Evolutionary conservation across 1,140 invertebrate species (phyloP).

Genomic region (Macrotrachela quadricornifera): DNA sequence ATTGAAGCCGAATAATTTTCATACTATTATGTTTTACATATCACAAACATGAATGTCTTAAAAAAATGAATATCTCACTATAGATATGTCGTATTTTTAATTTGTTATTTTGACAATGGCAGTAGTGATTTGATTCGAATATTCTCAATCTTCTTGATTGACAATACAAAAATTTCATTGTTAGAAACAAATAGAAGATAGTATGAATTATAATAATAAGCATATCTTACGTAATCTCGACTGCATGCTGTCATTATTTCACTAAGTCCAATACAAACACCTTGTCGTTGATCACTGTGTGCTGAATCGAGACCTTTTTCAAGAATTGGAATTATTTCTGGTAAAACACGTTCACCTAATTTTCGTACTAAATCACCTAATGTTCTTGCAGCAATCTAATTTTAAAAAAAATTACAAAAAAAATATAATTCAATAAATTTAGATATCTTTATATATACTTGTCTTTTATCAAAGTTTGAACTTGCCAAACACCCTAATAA

Average conservation of each 20-base stretch:
- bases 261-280: constrained; percentile 86
- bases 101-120: too few species aligned
- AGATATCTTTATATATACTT: constrained; percentile 30
- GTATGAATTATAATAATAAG: too few species aligned
- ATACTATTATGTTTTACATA: too few species aligned
- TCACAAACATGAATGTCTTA: too few species aligned
- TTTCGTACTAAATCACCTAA: constrained; percentile 89
- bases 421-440: background rate
- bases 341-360: constrained; percentile 82
- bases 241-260: constrained; percentile 94
- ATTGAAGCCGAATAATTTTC: too few species aligned
- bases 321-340: constrained; percentile 90
- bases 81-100: too few species aligned
- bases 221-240: constrained; percentile 57
- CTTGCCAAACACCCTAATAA: constrained; percentile 75
- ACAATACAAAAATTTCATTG: too few species aligned
- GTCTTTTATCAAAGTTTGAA: constrained; percentile 79
- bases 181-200: too few species aligned
- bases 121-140: too few species aligned
- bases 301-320: constrained; percentile 74
- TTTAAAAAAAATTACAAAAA: background rate
- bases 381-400: constrained; percentile 68
- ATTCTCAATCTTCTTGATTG: too few species aligned
- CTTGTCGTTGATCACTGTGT: constrained; percentile 72
- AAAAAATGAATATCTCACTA: too few species aligned